A percentile compares a stretch with the other conserved stretches of the same genome.
phyloP scores from a whole-genome alignment of 2,888 invertebrate species.

The Mimachlamys varia region DNA sequence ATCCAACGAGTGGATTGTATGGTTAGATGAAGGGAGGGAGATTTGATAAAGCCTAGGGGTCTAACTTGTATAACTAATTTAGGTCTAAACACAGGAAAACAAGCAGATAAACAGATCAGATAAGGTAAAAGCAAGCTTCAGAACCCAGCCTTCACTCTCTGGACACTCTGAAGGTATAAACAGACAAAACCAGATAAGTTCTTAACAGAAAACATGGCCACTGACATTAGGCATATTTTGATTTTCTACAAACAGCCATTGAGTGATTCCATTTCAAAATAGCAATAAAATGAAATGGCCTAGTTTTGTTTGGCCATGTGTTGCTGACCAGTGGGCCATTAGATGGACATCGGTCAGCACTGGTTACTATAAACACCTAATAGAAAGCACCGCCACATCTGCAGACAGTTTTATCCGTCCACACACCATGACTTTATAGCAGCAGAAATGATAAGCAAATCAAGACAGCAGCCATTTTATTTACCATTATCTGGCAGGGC shows the following conservation, averaged over 20 bases:
- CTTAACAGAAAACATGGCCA: conserved; percentile 23
- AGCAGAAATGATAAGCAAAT: neutral
- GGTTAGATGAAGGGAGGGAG: neutral
- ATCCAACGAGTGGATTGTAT: neutral
- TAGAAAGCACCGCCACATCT: neutral
- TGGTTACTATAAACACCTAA: neutral
- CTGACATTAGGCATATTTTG: conserved; percentile 31
- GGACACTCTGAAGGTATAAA: neutral
- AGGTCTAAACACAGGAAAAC: neutral
- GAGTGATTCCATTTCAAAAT: conserved; percentile 33
- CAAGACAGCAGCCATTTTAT: neutral
- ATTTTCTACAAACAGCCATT: neutral
- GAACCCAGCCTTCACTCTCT: neutral
- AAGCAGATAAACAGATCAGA: conserved; percentile 4
- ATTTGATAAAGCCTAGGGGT: neutral
- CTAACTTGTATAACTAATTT: neutral
- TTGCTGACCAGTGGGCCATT: neutral
- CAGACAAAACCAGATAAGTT: neutral
- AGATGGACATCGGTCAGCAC: neutral
- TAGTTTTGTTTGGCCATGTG: conserved; percentile 21
- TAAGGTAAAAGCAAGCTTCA: neutral
- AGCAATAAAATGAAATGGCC: conserved; percentile 27
- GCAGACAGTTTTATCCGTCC: neutral
- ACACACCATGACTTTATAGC: neutral
- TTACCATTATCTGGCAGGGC: neutral